Evolutionary conservation across 1,140 invertebrate genomes (phyloP).

Genomic region (Stegodyphus dumicola): DNA sequence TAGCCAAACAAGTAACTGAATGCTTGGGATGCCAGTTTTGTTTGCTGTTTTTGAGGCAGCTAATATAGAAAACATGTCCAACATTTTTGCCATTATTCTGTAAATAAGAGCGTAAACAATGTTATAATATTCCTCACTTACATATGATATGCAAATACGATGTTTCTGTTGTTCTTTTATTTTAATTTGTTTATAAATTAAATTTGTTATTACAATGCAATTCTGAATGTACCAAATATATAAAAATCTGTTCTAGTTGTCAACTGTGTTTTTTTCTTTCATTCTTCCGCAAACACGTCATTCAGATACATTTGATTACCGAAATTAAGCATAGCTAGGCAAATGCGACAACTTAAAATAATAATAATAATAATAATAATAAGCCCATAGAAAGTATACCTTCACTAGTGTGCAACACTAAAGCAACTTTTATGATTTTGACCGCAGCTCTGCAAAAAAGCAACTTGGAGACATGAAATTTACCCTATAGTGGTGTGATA

Average conservation of each 20-base stretch:
- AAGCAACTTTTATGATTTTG: too few species aligned
- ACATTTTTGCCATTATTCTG: conserved; percentile 29
- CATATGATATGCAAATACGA: conserved; percentile 24
- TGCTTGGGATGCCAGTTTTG: conserved; percentile 13
- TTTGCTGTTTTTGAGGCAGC: conserved; percentile 33
- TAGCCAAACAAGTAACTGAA: conserved; percentile 2
- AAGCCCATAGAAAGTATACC: too few species aligned
- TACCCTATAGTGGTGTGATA: too few species aligned
- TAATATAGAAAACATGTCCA: conserved; percentile 2
- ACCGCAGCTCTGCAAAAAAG: too few species aligned
- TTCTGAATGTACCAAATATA: conserved; percentile 28
- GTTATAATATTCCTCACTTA: conserved; percentile 24
- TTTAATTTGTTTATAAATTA: neutral
- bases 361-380: too few species aligned
- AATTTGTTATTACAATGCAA: conserved; percentile 28
- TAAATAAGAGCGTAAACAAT: conserved; percentile 35
- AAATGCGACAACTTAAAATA: too few species aligned
- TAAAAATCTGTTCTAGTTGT: conserved; percentile 46
- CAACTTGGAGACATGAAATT: too few species aligned
- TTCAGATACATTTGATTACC: too few species aligned
- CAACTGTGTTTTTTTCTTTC: neutral
- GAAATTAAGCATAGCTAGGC: too few species aligned
- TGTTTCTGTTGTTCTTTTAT: neutral
- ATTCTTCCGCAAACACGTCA: too few species aligned
- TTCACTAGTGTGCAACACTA: too few species aligned